Conservation (phyloP, 2,888 invertebrate species). For the Pollenia amentaria region DNA sequence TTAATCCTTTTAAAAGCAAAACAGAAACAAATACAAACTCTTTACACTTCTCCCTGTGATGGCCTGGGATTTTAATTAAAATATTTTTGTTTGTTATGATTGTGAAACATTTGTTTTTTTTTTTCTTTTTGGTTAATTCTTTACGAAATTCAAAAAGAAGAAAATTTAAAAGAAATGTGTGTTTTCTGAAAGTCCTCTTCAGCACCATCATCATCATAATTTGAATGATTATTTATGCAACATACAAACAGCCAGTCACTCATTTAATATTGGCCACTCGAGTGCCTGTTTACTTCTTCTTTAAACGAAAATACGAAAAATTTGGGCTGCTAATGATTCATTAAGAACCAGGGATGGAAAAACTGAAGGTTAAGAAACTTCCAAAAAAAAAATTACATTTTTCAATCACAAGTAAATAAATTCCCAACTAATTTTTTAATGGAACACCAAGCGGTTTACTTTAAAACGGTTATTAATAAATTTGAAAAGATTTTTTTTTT, state of each 20-base stretch:
- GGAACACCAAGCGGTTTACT: too few relatives aligned
- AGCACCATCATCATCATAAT: constrained; percentile 43
- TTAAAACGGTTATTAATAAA: too few relatives aligned
- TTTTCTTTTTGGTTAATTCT: not conserved
- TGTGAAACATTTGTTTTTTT: constrained; percentile 39
- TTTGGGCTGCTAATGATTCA: constrained; percentile 26
- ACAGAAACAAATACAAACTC: constrained; percentile 23
- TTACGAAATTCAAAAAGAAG: not conserved
- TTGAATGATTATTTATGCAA: constrained; percentile 50
- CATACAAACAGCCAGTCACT: not conserved
- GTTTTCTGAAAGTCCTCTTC: constrained; percentile 10
- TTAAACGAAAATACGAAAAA: constrained; percentile 12
- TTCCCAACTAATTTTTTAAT: too few relatives aligned
- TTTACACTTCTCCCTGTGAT: constrained; percentile 34
- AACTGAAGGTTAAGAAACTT: not conserved
- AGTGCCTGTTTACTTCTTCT: constrained; percentile 32
- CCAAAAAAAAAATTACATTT: too few relatives aligned
- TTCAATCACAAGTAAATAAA: too few relatives aligned
- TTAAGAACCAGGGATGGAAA: not conserved
- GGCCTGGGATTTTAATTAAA: constrained; percentile 42
- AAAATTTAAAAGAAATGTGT: constrained; percentile 20
- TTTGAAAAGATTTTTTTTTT: too few relatives aligned
- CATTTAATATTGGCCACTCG: constrained; percentile 56
- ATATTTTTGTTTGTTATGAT: constrained; percentile 49
- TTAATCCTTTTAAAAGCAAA: constrained; percentile 53